Conservation (phyloP, 1,140 invertebrate genomes). For the Drosophila sulfurigaster region DNA sequence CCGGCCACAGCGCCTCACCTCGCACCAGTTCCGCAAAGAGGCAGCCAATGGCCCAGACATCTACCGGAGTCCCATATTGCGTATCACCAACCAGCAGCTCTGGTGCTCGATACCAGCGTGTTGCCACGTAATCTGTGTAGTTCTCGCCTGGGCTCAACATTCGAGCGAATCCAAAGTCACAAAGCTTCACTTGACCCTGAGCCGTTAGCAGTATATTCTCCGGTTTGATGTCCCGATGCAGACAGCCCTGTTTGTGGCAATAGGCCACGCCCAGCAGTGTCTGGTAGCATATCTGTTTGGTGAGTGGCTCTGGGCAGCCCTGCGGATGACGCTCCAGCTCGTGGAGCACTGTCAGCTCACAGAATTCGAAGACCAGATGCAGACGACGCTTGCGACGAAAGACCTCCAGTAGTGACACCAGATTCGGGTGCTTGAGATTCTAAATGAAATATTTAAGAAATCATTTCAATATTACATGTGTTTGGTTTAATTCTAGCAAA, state of each 20-base stretch:
- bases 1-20: constrained; percentile 98
- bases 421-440: constrained; percentile 99
- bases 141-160: constrained; percentile 98
- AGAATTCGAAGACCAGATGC: constrained; percentile 99
- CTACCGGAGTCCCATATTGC: constrained; percentile 98
- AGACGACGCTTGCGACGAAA: constrained; percentile 98
- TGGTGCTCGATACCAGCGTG: constrained; percentile 98
- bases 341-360: constrained; percentile 98
- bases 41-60: constrained; percentile 92
- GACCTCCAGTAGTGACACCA: constrained; percentile 99
- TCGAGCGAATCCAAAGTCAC: constrained; percentile 99
- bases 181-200: constrained; percentile 97
- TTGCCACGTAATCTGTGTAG: constrained; percentile 99
- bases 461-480: background rate
- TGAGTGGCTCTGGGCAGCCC: constrained; percentile 94
- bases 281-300: constrained; percentile 97
- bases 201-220: constrained; percentile 99
- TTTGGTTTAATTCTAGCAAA: too few species aligned
- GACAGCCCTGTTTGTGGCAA: constrained; percentile 98
- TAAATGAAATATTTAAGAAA: constrained; percentile 79
- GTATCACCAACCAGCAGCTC: constrained; percentile 99
- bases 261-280: constrained; percentile 97
- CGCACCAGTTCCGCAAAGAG: constrained; percentile 98
- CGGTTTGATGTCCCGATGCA: constrained; percentile 98
- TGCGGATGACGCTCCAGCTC: constrained; percentile 96